Conservation (phyloP, 2,797 vertebrate genomes). For the Cygnus olor region DNA sequence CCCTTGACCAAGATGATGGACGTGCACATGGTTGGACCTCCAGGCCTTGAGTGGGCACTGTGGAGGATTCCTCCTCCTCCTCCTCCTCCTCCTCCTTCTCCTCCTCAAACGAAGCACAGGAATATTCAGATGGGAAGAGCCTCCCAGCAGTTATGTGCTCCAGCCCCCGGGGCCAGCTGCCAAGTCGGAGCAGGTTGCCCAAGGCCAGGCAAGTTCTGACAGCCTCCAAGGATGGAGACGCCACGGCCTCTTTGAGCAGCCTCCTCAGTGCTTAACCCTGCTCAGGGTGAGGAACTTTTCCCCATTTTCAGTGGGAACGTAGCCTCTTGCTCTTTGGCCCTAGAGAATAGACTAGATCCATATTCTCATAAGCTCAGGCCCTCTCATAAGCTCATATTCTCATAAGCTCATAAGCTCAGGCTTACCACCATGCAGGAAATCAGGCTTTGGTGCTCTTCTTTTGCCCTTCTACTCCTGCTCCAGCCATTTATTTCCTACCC, state of each 20-base stretch:
- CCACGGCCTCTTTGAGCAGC: neutral
- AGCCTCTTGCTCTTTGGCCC: neutral
- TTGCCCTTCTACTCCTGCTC: neutral
- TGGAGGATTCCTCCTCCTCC: too few species aligned
- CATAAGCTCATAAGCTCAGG: neutral
- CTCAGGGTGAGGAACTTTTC: neutral
- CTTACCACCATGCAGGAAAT: neutral
- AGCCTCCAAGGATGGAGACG: neutral
- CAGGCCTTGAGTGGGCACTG: neutral
- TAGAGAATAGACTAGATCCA: neutral
- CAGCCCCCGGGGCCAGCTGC: neutral
- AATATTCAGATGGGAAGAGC: neutral
- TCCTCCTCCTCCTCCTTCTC: too few species aligned
- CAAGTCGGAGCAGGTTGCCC: neutral
- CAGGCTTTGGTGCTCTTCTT: neutral
- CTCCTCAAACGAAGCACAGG: neutral
- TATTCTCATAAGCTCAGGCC: neutral
- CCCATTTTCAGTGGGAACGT: neutral
- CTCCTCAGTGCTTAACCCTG: neutral
- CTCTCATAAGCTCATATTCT: too few species aligned
- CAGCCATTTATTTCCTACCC: neutral
- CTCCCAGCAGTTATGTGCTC: neutral
- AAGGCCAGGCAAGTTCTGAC: neutral
- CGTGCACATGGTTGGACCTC: neutral
- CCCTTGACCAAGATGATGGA: neutral